These are phyloP conservation scores for Sebastiscus tertius DNA, from an alignment of 2,797 vertebrate species.

Conservation along the genomic window DNA sequence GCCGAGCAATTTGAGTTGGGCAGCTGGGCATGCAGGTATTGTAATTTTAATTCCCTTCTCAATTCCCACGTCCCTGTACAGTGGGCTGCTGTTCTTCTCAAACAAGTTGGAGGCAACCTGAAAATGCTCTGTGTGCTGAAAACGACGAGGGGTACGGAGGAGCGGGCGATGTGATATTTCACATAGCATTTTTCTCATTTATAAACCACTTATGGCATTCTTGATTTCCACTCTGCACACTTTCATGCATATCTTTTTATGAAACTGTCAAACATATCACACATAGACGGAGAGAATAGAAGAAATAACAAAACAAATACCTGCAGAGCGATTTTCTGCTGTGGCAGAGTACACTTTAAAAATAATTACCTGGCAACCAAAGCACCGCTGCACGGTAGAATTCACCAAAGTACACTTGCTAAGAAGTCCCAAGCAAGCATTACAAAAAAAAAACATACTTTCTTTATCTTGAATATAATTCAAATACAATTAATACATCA, in stretches of 20 bases:
- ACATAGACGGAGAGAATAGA: neutral
- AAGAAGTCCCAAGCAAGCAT: constrained; percentile 30
- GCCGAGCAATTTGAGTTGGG: constrained; percentile 75
- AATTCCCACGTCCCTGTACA: constrained; percentile 67
- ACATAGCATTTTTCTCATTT: constrained; percentile 31
- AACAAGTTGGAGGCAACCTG: constrained; percentile 48
- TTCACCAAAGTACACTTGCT: constrained; percentile 1
- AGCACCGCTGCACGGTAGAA: neutral
- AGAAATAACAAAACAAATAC: constrained; percentile 23
- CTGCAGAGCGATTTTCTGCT: constrained; percentile 12
- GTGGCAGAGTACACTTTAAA: neutral
- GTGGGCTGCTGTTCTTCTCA: constrained; percentile 67
- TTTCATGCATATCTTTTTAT: neutral
- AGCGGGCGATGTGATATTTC: constrained; percentile 18
- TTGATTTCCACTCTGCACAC: neutral
- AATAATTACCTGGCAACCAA: constrained; percentile 26
- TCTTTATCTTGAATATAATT: constrained; percentile 58
- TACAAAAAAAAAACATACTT: constrained; percentile 26
- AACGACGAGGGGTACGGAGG: constrained; percentile 29
- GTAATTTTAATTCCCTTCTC: constrained; percentile 77
- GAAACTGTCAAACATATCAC: constrained; percentile 24
- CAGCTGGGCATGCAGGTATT: constrained; percentile 80
- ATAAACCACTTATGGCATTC: constrained; percentile 42
- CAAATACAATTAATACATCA: constrained; percentile 64
- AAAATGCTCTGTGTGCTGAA: constrained; percentile 38